Evolutionary conservation across 2,797 vertebrate genomes (phyloP).

Genomic region (Alauda arvensis): DNA sequence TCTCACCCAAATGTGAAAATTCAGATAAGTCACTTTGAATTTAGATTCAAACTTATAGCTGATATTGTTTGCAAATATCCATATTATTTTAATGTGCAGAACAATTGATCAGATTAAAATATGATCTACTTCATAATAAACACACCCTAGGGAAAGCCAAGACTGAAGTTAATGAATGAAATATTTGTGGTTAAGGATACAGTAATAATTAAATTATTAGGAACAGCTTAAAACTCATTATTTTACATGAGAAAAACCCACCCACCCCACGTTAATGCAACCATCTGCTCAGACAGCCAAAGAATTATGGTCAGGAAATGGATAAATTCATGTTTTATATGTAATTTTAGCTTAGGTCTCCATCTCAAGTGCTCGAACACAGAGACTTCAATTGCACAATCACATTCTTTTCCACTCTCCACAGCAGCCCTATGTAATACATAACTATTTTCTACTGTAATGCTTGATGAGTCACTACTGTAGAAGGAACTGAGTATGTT

Average conservation of each 20-base stretch:
- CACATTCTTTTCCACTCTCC: conserved; percentile 27
- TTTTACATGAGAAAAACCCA: not conserved
- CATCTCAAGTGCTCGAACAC: not conserved
- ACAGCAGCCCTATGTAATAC: not conserved
- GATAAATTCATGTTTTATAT: not conserved
- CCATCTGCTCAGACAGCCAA: not conserved
- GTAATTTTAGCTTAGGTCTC: conserved; percentile 14
- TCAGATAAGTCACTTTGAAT: not conserved
- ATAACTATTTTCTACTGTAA: conserved; percentile 46
- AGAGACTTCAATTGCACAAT: conserved; percentile 1
- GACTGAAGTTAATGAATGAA: not conserved
- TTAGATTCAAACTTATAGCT: not conserved
- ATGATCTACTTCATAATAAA: not conserved
- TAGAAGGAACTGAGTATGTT: not conserved
- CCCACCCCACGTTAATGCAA: not conserved
- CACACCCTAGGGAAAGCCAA: not conserved
- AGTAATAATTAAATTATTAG: not conserved
- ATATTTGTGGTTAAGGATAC: not conserved
- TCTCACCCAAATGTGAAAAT: not conserved
- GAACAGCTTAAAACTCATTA: not conserved
- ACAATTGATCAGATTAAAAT: not conserved
- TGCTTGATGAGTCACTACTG: conserved; percentile 17
- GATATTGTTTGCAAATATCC: not conserved
- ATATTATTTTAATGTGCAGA: not conserved
- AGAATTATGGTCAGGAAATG: not conserved